Percentiles rank a stretch among this genome's conserved stretches.
Evolutionary conservation across 2,888 invertebrate species (phyloP).

Genomic region (Drosophila glabriapex): DNA sequence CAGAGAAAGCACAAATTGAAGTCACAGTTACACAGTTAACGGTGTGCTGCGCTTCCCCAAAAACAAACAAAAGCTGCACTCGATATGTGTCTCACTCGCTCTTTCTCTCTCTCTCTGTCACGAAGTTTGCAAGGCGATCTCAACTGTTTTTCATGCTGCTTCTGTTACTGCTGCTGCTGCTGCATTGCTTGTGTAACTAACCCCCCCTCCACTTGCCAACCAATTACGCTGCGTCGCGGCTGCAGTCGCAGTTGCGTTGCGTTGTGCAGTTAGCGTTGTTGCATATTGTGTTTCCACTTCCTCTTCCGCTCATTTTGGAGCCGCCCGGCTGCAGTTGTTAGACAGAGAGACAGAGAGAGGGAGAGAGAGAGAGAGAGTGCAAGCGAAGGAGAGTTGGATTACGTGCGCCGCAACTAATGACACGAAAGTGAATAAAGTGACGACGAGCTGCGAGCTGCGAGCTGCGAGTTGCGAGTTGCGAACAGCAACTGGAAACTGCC

Average conservation of each 20-base stretch:
- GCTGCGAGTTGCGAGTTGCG: slow-evolving; percentile 20
- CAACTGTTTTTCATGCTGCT: slow-evolving; percentile 24
- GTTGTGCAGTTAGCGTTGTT: slow-evolving; percentile 54
- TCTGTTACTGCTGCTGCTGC: slow-evolving; percentile 20
- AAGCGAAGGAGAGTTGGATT: slow-evolving; percentile 55
- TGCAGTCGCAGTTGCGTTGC: slow-evolving; percentile 19
- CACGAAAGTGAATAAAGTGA: slow-evolving; percentile 73
- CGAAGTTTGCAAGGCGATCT: slow-evolving; percentile 42
- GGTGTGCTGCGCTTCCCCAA: slow-evolving; percentile 40
- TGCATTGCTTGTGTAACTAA: slow-evolving; percentile 68
- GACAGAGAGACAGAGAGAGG: slow-evolving; percentile 24
- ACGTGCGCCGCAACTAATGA: slow-evolving; percentile 76
- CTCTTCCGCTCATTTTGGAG: slow-evolving; percentile 71
- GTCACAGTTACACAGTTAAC: slow-evolving; percentile 38
- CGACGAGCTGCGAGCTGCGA: slow-evolving; percentile 28
- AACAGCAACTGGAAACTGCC: slow-evolving; percentile 21
- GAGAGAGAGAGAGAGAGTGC: slow-evolving; percentile 16
- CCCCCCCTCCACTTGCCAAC: slow-evolving; percentile 44
- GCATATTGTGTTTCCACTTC: slow-evolving; percentile 78
- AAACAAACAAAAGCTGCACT: slow-evolving; percentile 21
- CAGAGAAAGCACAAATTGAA: slow-evolving; percentile 51
- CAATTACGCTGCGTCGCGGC: slow-evolving; percentile 70
- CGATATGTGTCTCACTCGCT: slow-evolving; percentile 31
- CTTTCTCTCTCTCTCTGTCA: slow-evolving; percentile 49
- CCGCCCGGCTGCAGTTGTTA: slow-evolving; percentile 40